Percentiles rank a stretch among this genome's conserved stretches.
These are phyloP conservation scores for Tragelaphus imberbis DNA, from an alignment of 2,113 vertebrate species.

Conservation along the genomic window DNA sequence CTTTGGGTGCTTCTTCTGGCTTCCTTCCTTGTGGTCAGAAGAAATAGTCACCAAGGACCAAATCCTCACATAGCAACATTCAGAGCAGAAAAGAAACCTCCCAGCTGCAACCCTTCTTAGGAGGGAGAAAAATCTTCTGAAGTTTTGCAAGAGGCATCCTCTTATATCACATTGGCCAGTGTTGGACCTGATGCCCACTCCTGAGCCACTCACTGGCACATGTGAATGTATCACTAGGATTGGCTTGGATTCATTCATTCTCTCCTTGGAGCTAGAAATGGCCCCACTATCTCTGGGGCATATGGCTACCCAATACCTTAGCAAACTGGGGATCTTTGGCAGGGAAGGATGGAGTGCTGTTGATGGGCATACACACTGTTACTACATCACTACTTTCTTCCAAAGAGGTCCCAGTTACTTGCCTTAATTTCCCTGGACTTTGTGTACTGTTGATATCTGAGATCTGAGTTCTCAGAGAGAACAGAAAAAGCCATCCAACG, in stretches of 20 bases:
- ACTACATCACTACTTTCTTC: not conserved
- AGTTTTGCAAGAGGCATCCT: not conserved
- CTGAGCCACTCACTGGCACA: not conserved
- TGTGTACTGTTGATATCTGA: not conserved
- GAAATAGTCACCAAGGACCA: not conserved
- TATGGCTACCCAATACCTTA: not conserved
- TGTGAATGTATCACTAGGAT: not conserved
- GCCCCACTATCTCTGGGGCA: not conserved
- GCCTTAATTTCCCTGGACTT: not conserved
- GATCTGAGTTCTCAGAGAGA: not conserved
- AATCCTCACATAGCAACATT: not conserved
- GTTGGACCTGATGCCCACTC: not conserved
- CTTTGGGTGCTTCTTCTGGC: not conserved
- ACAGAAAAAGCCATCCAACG: slow-evolving; percentile 52
- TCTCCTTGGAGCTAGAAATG: not conserved
- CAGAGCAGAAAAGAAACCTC: not conserved
- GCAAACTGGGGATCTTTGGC: not conserved
- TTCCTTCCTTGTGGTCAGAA: not conserved
- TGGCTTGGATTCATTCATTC: not conserved
- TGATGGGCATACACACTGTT: not conserved
- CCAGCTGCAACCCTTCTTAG: not conserved
- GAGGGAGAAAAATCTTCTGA: not conserved
- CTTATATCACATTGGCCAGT: not conserved
- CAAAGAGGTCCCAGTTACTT: not conserved
- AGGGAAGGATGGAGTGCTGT: not conserved